Conservation (phyloP, 2,888 invertebrate genomes). For the Electrophaes corylata region DNA sequence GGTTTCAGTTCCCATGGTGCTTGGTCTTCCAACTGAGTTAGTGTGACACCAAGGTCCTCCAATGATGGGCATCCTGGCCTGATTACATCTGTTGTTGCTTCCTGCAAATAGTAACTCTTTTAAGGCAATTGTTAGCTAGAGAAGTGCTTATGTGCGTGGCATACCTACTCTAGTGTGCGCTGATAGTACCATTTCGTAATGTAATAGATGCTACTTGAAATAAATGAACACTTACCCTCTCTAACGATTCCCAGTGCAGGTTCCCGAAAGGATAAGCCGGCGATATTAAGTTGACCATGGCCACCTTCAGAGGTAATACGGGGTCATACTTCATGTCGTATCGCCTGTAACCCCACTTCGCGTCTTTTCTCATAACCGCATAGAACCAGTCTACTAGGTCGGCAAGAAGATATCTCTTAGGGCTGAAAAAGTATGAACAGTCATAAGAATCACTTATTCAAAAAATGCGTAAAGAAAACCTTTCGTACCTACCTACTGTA, state of each 20-base stretch:
- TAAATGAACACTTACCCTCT: slow-evolving; percentile 84
- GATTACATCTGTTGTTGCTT: slow-evolving; percentile 89
- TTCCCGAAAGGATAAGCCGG: slow-evolving; percentile 87
- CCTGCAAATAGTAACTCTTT: slow-evolving; percentile 81
- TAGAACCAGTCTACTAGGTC: slow-evolving; percentile 94
- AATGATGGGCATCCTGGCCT: slow-evolving; percentile 88
- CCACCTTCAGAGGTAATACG: slow-evolving; percentile 85
- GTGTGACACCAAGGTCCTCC: slow-evolving; percentile 93
- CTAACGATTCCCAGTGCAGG: slow-evolving; percentile 91
- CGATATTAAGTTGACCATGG: slow-evolving; percentile 84
- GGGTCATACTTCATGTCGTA: slow-evolving; percentile 90
- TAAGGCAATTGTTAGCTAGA: too few relatives aligned
- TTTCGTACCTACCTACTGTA: too few relatives aligned
- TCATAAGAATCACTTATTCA: not conserved
- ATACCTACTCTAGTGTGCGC: too few relatives aligned
- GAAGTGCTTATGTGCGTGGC: too few relatives aligned
- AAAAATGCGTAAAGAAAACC: too few relatives aligned
- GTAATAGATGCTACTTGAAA: not conserved
- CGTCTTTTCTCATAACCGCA: slow-evolving; percentile 88
- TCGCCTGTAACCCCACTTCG: slow-evolving; percentile 87
- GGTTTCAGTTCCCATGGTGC: slow-evolving; percentile 93
- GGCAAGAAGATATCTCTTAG: slow-evolving; percentile 90
- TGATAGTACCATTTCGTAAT: too few relatives aligned
- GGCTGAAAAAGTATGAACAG: slow-evolving; percentile 78
- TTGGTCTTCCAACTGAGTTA: slow-evolving; percentile 91